Base-by-base conservation (phyloP, 2,888 invertebrate species). In the Callyntrura sp. region DNA sequence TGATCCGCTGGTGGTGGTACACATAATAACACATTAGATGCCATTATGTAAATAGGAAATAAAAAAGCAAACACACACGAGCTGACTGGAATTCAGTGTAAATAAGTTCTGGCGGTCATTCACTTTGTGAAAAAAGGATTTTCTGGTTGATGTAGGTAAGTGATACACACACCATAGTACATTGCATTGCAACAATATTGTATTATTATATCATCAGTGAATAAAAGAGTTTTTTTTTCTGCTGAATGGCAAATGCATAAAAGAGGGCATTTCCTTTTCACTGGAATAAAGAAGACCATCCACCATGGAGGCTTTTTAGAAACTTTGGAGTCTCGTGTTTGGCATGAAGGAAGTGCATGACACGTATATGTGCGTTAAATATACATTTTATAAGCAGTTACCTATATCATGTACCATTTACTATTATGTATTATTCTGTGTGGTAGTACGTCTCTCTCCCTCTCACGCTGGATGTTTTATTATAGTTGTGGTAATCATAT, bases 71-170 rank as follows among this genome's bases (percentile, higher is more conserved):
- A 81, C 35, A 35, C 35, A 35, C 35, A 35, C 35, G 6, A 79
- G 25, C 83, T 90, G 84, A 73, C 82, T 87, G 78, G 79, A 90
- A 84, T 87, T 87, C 11, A 85, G 90, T 65, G 55, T 81, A 70
- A 76, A 84, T 84, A 84, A 84, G 76, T 76, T 76, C 76, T 88
- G 84, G 65, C 84, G 73, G 88, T 88, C 84, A 84, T 83, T 84
- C 78, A 84, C 35, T 82, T 20, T 48, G 12, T 65, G 25, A 73
- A 55, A 86, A 62, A 88, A 62, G 78, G 84, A 60, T 78, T 88
- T 76, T 78, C 73, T 55, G 28, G 88, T 88, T 88, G 88, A 88
- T 83, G 84, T 88, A 88, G 88, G 88, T 88, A 88, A 88, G 88
- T 88, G 88, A 88, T 88, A 88, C 35, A 78, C 35, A 35, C 35